phyloP scores from a whole-genome alignment of 2,797 vertebrate genomes.

The Aldrovandia affinis region DNA sequence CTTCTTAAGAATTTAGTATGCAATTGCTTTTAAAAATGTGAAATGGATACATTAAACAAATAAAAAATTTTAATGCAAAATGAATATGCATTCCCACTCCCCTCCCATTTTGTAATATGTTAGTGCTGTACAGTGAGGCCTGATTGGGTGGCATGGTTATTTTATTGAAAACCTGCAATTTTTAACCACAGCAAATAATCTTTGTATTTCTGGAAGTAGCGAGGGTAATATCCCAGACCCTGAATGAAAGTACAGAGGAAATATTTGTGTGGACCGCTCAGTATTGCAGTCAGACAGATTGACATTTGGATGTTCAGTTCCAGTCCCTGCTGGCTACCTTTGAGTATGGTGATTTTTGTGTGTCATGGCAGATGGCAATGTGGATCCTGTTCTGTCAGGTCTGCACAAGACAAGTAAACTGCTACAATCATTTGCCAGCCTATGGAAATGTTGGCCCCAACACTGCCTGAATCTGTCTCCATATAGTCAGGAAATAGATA shows the following conservation, averaged over 20 bases:
- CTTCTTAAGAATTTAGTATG: not conserved
- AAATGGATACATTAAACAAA: not conserved
- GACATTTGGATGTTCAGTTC: not conserved
- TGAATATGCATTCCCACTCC: not conserved
- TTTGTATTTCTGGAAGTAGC: not conserved
- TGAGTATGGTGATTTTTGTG: not conserved
- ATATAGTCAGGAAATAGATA: not conserved
- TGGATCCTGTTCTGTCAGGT: not conserved
- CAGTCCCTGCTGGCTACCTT: not conserved
- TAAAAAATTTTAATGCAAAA: too few species aligned
- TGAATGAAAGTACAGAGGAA: not conserved
- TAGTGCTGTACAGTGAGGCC: not conserved
- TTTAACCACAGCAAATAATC: not conserved
- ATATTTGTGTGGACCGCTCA: not conserved
- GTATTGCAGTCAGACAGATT: not conserved
- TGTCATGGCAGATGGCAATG: not conserved
- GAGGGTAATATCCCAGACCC: not conserved
- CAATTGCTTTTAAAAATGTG: not conserved
- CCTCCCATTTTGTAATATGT: not conserved
- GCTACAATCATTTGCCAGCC: not conserved
- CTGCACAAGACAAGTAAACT: not conserved
- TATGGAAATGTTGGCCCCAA: not conserved
- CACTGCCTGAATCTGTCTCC: not conserved
- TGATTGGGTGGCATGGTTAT: not conserved
- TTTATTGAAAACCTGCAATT: not conserved